Conservation (phyloP, 2,888 invertebrate genomes). For the Agrochola lota region DNA sequence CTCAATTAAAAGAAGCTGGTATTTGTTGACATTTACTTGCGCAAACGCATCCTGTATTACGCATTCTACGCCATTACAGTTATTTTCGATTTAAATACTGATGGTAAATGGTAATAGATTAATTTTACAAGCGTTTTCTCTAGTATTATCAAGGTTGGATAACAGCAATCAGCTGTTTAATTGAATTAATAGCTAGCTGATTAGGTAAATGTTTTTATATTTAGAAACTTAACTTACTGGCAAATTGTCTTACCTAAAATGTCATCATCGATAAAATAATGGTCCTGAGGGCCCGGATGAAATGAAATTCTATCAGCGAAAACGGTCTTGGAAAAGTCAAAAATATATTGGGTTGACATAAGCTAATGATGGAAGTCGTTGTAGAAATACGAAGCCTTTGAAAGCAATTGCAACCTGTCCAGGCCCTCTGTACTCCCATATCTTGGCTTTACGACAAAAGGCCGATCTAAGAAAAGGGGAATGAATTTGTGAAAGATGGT, state of each 20-base stretch:
- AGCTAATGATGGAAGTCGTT: neutral
- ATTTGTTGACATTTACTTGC: slow-evolving; percentile 44
- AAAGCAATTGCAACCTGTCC: neutral
- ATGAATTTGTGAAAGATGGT: neutral
- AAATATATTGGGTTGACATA: neutral
- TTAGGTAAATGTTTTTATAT: too few relatives aligned
- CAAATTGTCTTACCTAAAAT: neutral
- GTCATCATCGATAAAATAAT: neutral
- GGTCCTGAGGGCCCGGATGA: neutral
- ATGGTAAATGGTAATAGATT: neutral
- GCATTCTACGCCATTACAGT: slow-evolving; percentile 6
- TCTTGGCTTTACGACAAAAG: neutral
- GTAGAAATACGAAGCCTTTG: neutral
- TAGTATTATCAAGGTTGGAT: neutral
- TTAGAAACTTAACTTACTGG: too few relatives aligned
- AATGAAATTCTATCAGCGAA: neutral
- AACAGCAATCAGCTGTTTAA: neutral
- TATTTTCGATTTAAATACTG: slow-evolving; percentile 22
- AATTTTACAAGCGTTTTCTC: neutral
- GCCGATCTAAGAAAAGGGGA: neutral
- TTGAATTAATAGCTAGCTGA: neutral
- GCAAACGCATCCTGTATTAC: slow-evolving; percentile 57
- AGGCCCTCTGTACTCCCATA: neutral
- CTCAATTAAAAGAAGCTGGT: slow-evolving; percentile 11
- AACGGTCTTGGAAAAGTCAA: neutral